These are phyloP conservation scores for Apaloderma vittatum DNA, from an alignment of 2,113 vertebrate species.

Conservation along the genomic window DNA sequence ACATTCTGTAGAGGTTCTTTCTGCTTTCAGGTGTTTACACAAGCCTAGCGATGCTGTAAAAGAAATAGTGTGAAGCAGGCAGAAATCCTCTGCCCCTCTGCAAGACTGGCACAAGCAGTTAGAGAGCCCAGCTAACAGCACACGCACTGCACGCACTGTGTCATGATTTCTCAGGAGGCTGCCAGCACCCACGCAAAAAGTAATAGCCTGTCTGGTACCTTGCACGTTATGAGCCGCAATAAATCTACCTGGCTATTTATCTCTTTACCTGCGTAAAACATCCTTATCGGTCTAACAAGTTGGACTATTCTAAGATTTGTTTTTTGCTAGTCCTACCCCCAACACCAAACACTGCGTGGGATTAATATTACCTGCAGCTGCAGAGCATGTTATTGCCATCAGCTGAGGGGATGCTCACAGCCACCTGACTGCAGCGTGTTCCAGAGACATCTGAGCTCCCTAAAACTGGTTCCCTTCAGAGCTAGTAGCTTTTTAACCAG, in stretches of 20 bases:
- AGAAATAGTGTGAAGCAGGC: background rate
- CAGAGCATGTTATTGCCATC: background rate
- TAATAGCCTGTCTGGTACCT: background rate
- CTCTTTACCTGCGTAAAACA: background rate
- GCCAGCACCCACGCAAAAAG: accelerated
- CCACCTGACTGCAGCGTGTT: background rate
- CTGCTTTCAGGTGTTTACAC: background rate
- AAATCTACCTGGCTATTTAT: background rate
- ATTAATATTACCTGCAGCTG: background rate
- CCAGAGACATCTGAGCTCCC: background rate
- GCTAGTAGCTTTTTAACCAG: background rate
- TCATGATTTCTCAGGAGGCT: accelerated
- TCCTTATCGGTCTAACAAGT: too few relatives aligned
- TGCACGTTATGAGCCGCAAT: background rate
- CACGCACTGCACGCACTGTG: accelerated
- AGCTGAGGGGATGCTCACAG: background rate
- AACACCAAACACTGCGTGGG: accelerated
- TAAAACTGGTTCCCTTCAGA: background rate
- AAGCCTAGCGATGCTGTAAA: background rate
- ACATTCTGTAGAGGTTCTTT: background rate
- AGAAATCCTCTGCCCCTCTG: background rate
- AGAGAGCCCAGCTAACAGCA: accelerated
- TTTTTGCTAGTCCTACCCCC: background rate
- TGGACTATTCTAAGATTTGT: background rate
- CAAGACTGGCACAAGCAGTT: accelerated